phyloP scores from a whole-genome alignment of 1,140 invertebrate species.

The Holotrichia oblita region DNA sequence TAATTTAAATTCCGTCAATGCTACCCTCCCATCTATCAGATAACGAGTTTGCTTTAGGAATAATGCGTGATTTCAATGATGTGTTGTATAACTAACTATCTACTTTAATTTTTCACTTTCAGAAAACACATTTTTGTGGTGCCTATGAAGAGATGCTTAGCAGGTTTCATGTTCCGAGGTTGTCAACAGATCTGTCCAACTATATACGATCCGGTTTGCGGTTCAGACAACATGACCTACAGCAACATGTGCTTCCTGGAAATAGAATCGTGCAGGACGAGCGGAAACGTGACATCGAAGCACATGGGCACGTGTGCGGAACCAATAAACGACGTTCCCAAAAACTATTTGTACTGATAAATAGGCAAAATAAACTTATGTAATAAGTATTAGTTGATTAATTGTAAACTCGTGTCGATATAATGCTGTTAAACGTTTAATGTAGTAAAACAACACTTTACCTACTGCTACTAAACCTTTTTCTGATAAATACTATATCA shows the following conservation, averaged over 20 bases:
- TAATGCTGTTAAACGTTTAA: background rate
- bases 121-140: conserved; percentile 90
- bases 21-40: too few relatives aligned
- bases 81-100: too few relatives aligned
- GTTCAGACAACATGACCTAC: conserved; percentile 88
- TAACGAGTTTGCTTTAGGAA: too few relatives aligned
- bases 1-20: too few relatives aligned
- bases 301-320: conserved; percentile 76
- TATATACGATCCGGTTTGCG: conserved; percentile 90
- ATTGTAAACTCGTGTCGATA: conserved; percentile 21
- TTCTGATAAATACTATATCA: background rate
- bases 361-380: conserved; percentile 17
- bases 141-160: conserved; percentile 82
- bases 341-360: conserved; percentile 73
- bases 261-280: conserved; percentile 87
- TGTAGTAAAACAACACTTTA: background rate
- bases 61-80: too few relatives aligned
- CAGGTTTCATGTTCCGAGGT: conserved; percentile 84
- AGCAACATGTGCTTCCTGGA: conserved; percentile 92
- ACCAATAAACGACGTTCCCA: conserved; percentile 70
- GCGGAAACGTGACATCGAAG: conserved; percentile 71
- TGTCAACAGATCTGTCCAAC: conserved; percentile 86
- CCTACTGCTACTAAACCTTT: background rate
- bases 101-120: conserved; percentile 49
- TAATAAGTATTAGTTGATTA: conserved; percentile 26